Evolutionary conservation across 2,797 vertebrate genomes (phyloP), one percentile per base, ranked within the genome.

Genomic region (Macrochelys suwanniensis): DNA sequence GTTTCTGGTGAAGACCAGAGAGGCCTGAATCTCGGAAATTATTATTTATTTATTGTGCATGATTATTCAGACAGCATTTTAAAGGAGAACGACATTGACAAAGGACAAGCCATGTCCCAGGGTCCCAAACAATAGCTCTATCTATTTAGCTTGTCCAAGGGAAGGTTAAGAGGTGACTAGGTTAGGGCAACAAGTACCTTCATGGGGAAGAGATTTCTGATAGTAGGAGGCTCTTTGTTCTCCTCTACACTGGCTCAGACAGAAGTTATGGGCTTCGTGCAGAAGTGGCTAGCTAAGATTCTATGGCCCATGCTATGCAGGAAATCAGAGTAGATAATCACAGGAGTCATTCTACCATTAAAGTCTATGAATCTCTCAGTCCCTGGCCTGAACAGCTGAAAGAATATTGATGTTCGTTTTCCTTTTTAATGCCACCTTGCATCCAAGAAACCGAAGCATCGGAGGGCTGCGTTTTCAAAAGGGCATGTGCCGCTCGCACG

Each of bases 401-500:
- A 57, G 12, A 57, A 28, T 28, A 57, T 57, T 11, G 11, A 57
- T 28, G 56, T 10, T 28, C 4, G 4, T 57, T 57, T 57, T 57
- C 56, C 26, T 57, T 57, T 28, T 28, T 11, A 57, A 57, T 26
- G 25, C 25, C 26, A 28, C 11, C 56, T 57, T 6, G 53, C 8
- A 54, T 10, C 53, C 21, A 54, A 54, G 53, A 23, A 54, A 54
- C 21, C 4, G 7, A 23, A 23, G 53, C 17, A 9, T 23, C 3
- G 21, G 51, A 53, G 17, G 51, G 51, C 51, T 53, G 21, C 7
- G 1, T 53, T 53, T 21, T 53, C 17, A 53, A 7, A 53, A 53
- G 51, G 17, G 51, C 7, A 1, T 53, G 51, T 53, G 51, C 19
- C 1, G 3, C 51, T 21, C 7, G 17, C 19, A 8, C 1, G 51